Evolutionary conservation across 1,140 invertebrate genomes (phyloP).

Genomic region (Pectinophora gossypiella): DNA sequence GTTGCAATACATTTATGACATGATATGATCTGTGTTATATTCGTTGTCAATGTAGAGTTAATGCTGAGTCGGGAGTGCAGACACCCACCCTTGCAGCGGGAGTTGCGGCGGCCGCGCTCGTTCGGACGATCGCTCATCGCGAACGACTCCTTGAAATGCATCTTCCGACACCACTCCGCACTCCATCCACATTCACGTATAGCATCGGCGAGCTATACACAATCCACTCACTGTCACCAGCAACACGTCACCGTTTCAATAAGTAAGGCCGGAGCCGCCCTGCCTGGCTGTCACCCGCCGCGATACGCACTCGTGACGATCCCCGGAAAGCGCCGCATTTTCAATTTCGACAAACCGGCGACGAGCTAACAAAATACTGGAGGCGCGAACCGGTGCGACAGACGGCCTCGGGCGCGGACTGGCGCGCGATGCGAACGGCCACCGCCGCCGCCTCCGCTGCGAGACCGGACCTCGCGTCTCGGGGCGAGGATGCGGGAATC

Average conservation of each 20-base stretch:
- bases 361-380: conserved; percentile 33
- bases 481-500: conserved; percentile 74
- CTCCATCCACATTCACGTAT: conserved; percentile 67
- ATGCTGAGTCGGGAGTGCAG: conserved; percentile 2
- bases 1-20: too few relatives aligned
- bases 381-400: conserved; percentile 62
- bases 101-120: conserved; percentile 71
- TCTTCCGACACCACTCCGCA: conserved; percentile 63
- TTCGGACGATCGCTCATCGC: conserved; percentile 71
- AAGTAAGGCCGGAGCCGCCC: conserved; percentile 18
- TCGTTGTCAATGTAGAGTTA: too few relatives aligned
- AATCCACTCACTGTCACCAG: conserved; percentile 59
- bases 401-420: conserved; percentile 62
- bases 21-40: too few relatives aligned
- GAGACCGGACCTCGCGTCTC: conserved; percentile 72
- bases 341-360: conserved; percentile 39
- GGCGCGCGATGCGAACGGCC: conserved; percentile 63
- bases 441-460: conserved; percentile 63
- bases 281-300: conserved; percentile 28
- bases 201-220: conserved; percentile 61
- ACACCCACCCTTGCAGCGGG: conserved; percentile 72
- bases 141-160: conserved; percentile 75
- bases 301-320: conserved; percentile 26
- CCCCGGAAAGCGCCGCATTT: conserved; percentile 43
- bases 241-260: conserved; percentile 42